Percentiles rank a stretch among this genome's conserved stretches.
phyloP scores from a whole-genome alignment of 2,797 vertebrate genomes.

The Nyctalus aviator region DNA sequence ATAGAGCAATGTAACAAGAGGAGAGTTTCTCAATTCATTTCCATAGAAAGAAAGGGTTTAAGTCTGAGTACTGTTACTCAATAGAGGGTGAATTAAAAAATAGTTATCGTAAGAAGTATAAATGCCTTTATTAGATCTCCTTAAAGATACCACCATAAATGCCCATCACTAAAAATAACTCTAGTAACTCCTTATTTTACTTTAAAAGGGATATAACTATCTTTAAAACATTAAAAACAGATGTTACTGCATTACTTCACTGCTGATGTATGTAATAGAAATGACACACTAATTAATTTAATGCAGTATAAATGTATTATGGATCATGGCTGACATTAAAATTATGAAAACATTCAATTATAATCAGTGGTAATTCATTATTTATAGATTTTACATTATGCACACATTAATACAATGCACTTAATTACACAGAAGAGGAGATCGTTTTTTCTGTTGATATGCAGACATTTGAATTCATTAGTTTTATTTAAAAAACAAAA shows the following conservation, averaged over 20 bases:
- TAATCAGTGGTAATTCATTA: slow-evolving; percentile 91
- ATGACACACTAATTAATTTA: slow-evolving; percentile 93
- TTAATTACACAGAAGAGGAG: slow-evolving; percentile 88
- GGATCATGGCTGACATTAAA: slow-evolving; percentile 92
- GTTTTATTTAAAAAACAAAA: slow-evolving; percentile 78
- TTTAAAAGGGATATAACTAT: slow-evolving; percentile 84
- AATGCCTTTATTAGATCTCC: slow-evolving; percentile 72
- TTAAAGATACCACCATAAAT: slow-evolving; percentile 77
- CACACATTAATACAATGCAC: slow-evolving; percentile 89
- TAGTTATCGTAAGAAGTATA: slow-evolving; percentile 71
- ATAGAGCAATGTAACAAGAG: slow-evolving; percentile 13
- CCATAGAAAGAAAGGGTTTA: slow-evolving; percentile 35
- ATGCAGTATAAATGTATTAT: slow-evolving; percentile 91
- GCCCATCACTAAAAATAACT: slow-evolving; percentile 81
- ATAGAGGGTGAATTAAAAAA: slow-evolving; percentile 48
- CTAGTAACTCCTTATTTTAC: slow-evolving; percentile 85
- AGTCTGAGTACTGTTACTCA: not conserved
- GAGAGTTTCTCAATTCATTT: slow-evolving; percentile 46
- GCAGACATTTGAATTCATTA: slow-evolving; percentile 82
- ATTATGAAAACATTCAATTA: slow-evolving; percentile 93
- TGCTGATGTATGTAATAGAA: slow-evolving; percentile 90
- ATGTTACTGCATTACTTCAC: slow-evolving; percentile 89
- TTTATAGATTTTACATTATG: slow-evolving; percentile 92
- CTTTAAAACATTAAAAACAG: slow-evolving; percentile 89
- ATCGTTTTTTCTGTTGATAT: slow-evolving; percentile 87